Percentiles rank a stretch among this genome's conserved stretches.
These are phyloP conservation scores for Incurvaria masculella DNA, from an alignment of 2,888 invertebrate genomes.

Conservation along the genomic window DNA sequence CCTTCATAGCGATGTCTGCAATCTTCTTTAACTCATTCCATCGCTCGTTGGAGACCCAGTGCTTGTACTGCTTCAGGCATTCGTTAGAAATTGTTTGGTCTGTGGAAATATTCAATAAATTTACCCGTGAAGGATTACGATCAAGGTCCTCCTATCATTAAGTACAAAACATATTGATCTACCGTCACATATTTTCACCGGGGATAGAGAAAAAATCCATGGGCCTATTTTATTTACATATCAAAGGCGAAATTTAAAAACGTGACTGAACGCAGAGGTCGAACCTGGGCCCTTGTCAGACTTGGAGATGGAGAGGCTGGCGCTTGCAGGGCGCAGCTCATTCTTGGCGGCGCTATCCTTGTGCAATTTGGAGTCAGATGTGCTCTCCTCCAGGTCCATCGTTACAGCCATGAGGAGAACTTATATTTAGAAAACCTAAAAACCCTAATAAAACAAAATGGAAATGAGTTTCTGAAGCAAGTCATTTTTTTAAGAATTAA, in stretches of 20 bases:
- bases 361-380: constrained; percentile 46
- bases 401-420: constrained; percentile 37
- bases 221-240: too few species aligned
- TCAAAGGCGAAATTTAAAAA: too few species aligned
- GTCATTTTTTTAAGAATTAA: too few species aligned
- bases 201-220: too few species aligned
- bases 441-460: not conserved
- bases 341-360: constrained; percentile 42
- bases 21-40: constrained; percentile 62
- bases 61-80: constrained; percentile 44
- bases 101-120: too few species aligned
- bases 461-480: too few species aligned
- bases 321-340: constrained; percentile 42
- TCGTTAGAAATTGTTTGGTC: constrained; percentile 27
- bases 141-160: too few species aligned
- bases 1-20: constrained; percentile 63
- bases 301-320: constrained; percentile 41
- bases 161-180: too few species aligned
- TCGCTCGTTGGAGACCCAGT: constrained; percentile 62
- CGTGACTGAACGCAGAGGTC: too few species aligned
- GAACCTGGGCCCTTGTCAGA: constrained; percentile 44
- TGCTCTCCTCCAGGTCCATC: constrained; percentile 48
- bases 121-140: too few species aligned
- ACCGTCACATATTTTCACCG: too few species aligned
- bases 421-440: not conserved